Base-by-base conservation (phyloP, 2,113 vertebrate genomes). In the Gallinago jamesoni region DNA sequence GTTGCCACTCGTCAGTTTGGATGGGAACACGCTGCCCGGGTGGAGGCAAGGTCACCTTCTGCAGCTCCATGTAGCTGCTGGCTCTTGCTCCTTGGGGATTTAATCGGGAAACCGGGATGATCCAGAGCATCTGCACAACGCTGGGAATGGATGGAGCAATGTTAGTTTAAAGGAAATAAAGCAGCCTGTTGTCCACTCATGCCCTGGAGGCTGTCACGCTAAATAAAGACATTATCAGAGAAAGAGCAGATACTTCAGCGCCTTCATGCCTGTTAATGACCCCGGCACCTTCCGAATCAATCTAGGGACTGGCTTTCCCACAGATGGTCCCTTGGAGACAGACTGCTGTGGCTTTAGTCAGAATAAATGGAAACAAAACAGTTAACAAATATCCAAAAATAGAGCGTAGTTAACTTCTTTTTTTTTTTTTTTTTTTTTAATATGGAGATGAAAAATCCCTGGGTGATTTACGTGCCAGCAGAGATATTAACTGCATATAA, bases 401-500 rank as follows among this genome's bases (percentile, higher is more conserved):
- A 96, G 90, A 91, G 70, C 1, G 13, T 7, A 57, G 87, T 73
- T 91, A 82, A 69, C 27, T 55, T 84, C 23, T 62, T 72, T 45
- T 79, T 55, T n/a, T 72, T 50, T n/a, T 22, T 41, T 23, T 25
- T 75, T 64, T 79, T 84, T 81, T 89, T 77, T 31, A 60, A 91
- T 78, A 68, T 1, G 17, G 72, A 93, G 92, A 86, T 87, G 74
- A 93, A 94, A 94, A 94, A 93, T 87, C 92, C 62, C 76, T 64
- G 86, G 63, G 87, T 74, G 89, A 94, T 95, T 95, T 96, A 95
- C 48, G 9, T 90, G 95, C 92, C 96, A 95, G 92, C 64, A 81
- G 66, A 94, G 94, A 96, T 87, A 96, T 91, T 90, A 84, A 94
- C 83, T 70, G 81, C 89, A 75, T 66, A 94, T 94, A 96, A 95